Evolutionary conservation across 2,797 vertebrate genomes (phyloP).

Genomic region (Bovichtus diacanthus): DNA sequence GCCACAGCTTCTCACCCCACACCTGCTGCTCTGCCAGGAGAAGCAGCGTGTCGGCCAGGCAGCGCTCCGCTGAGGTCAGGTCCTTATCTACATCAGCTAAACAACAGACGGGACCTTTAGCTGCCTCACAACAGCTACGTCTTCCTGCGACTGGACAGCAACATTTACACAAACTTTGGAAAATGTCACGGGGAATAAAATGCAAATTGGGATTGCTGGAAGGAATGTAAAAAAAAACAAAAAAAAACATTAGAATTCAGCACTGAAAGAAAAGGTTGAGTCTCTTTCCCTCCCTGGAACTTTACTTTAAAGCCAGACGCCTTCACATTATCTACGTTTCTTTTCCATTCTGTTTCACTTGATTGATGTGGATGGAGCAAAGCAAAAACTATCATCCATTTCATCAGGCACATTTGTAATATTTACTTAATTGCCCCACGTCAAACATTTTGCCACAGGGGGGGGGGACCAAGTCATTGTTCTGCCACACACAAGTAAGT

Average conservation of each 20-base stretch:
- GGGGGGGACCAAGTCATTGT: no score
- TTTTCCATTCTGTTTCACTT: conserved; percentile 17
- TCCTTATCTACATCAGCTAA: conserved; percentile 87
- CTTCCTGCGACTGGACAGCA: conserved; percentile 3
- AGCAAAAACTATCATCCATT: neutral
- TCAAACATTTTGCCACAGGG: no score
- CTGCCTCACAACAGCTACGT: neutral
- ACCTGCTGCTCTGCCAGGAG: conserved; percentile 91
- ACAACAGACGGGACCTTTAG: conserved; percentile 41
- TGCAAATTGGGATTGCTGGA: conserved; percentile 33
- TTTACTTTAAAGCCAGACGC: conserved; percentile 26
- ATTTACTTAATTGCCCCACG: no score
- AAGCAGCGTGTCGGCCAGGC: conserved; percentile 88
- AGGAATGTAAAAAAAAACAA: conserved; percentile 42
- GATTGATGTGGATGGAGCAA: conserved; percentile 6
- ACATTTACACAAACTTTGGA: conserved; percentile 37
- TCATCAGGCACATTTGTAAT: neutral
- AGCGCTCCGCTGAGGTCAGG: conserved; percentile 84
- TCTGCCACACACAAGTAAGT: no score
- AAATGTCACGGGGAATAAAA: conserved; percentile 58
- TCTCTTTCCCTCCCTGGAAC: conserved; percentile 17
- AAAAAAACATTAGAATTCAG: conserved; percentile 12
- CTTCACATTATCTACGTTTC: conserved; percentile 24
- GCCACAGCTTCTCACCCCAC: conserved; percentile 88
- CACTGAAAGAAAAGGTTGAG: conserved; percentile 22